Base-by-base conservation (phyloP, 2,113 vertebrate genomes). In the Plecturocebus donacophilus region DNA sequence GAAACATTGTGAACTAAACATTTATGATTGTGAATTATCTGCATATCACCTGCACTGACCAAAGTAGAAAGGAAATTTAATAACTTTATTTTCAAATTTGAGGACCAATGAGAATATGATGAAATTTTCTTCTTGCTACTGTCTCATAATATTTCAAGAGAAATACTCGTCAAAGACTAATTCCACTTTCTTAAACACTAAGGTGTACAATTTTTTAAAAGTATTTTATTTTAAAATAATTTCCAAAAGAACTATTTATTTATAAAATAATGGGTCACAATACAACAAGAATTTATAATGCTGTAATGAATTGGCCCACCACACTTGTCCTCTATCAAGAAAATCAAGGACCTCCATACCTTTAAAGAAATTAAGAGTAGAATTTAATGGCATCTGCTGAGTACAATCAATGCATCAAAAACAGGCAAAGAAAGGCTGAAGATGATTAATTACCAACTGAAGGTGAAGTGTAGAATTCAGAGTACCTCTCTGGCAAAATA, bases 41-140 rank as follows among this genome's bases (percentile, higher is more conserved):
- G 10, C 13, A 0, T 6, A n/a, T 14, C 89, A 80, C 80, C 91
- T 45, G 2, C 25, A 0, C 6, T 58, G 38, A 42, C 83, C 21
- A 94, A 91, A 95, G 86, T 82, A 95, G 40, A 17, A 94, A 91
- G 30, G 38, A 76, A 97, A 10, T n/a, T n/a, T 10, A 42, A 14
- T 45, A 96, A 10, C 0, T 32, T 75, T 82, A 91, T 61, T 92
- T 54, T 0, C 70, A 64, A 77, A 38, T 47, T 96, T 94, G 56
- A 90, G 19, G 30, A 54, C 27, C 4, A 82, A 80, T 11, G 93
- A 52, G 11, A 68, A 54, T 32, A 42, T 19, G 2, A 27, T 71
- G 38, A 25, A 64, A 27, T 52, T 87, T 91, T 96, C 8, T 23
- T 87, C 30, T 93, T 85, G 1, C 45, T 77, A 30, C 2, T 49